Conservation (phyloP, 2,888 invertebrate genomes). For the Eledone cirrhosa region DNA sequence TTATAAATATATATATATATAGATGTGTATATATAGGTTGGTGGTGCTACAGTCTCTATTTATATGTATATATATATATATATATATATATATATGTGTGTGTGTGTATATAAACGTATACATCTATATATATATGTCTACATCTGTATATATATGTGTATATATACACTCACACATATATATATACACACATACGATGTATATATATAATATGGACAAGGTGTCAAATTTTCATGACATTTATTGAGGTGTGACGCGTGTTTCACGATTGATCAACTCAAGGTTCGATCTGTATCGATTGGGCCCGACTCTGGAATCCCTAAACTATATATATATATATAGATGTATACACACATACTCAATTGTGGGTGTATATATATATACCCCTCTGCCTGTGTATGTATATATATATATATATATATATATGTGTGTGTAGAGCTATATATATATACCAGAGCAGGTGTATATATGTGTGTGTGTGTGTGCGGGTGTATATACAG, state of each 20-base stretch:
- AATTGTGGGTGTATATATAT: background rate
- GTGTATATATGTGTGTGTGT: background rate
- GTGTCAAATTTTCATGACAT: too few species aligned
- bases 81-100: background rate
- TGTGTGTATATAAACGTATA: background rate
- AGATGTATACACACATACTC: background rate
- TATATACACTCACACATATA: too few species aligned
- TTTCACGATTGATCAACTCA: too few species aligned
- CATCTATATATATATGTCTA: too few species aligned
- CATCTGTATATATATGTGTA: too few species aligned
- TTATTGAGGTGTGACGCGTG: too few species aligned
- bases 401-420: background rate
- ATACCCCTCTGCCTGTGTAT: background rate
- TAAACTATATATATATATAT: too few species aligned
- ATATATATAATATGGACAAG: too few species aligned
- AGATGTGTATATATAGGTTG: background rate
- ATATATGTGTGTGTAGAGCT: background rate
- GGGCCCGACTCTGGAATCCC: too few species aligned
- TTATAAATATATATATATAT: background rate
- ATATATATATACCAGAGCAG: background rate
- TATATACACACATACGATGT: too few species aligned
- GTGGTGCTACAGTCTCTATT: background rate
- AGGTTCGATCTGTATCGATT: too few species aligned
- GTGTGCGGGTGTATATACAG: background rate
- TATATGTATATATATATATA: conserved; percentile 11